These are phyloP conservation scores for Steatornis caripensis DNA, from an alignment of 2,113 vertebrate genomes.

Conservation along the genomic window DNA sequence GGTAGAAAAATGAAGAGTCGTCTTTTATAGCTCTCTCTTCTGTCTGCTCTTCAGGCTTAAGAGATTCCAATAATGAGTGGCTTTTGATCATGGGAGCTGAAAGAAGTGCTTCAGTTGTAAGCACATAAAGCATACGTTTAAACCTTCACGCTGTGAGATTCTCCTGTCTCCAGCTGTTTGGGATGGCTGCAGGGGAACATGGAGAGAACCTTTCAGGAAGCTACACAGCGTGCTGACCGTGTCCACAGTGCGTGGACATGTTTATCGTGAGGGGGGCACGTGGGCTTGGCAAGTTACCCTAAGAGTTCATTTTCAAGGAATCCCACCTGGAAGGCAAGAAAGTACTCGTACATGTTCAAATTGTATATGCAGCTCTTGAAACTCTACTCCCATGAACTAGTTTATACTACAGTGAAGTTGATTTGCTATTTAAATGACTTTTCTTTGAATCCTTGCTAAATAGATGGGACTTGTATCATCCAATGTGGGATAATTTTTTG, in stretches of 20 bases:
- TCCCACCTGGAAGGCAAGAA: background rate
- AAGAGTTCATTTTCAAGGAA: background rate
- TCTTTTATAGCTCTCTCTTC: background rate
- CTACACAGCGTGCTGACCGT: background rate
- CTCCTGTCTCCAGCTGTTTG: background rate
- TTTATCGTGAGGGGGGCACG: background rate
- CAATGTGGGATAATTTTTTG: background rate
- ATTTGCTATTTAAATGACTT: conserved; percentile 1
- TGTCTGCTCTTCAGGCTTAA: background rate
- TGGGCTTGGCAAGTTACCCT: background rate
- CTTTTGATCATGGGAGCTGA: background rate
- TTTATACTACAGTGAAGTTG: background rate
- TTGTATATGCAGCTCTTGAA: background rate
- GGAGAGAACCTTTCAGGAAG: background rate
- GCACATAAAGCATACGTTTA: background rate
- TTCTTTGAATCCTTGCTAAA: conserved; percentile 21
- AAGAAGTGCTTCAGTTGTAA: background rate
- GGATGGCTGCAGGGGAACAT: background rate
- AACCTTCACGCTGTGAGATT: background rate
- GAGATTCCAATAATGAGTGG: background rate
- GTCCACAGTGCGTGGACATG: background rate
- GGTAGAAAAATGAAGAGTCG: background rate
- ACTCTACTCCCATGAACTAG: background rate
- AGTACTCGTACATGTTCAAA: background rate
- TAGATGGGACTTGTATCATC: background rate